Evolutionary conservation across 2,113 vertebrate species (phyloP).

Genomic region (Podocnemis expansa): DNA sequence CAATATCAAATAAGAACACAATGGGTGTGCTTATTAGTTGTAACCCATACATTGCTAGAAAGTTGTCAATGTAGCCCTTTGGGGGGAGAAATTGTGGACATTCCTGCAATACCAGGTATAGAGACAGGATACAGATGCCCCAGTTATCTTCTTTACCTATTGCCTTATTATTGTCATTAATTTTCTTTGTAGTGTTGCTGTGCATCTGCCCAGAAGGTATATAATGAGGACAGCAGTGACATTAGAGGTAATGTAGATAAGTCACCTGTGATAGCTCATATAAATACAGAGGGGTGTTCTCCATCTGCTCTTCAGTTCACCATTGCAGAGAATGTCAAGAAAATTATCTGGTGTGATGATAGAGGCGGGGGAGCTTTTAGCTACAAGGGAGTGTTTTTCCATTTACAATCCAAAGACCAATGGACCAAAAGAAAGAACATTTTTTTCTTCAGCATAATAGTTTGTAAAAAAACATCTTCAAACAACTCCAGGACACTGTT

Average conservation of each 20-base stretch:
- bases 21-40: fast-evolving
- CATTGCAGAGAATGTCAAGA: not conserved
- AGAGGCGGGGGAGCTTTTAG: not conserved
- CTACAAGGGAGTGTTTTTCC: not conserved
- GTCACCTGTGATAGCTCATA: not conserved
- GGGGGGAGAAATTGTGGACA: not conserved
- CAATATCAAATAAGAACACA: not conserved
- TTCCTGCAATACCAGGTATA: not conserved
- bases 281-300: not conserved
- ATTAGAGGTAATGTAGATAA: not conserved
- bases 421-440: not conserved
- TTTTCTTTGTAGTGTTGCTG: not conserved
- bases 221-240: not conserved
- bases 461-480: not conserved
- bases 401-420: not conserved
- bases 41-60: not conserved
- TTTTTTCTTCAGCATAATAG: not conserved
- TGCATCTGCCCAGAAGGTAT: not conserved
- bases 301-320: not conserved
- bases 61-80: not conserved
- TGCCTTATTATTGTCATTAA: not conserved
- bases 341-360: not conserved
- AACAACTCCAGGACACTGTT: not conserved
- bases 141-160: not conserved
- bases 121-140: not conserved